Percentiles rank a stretch among this genome's conserved stretches.
Conservation (phyloP, 2,888 invertebrate species). For the Laothoe populi region DNA sequence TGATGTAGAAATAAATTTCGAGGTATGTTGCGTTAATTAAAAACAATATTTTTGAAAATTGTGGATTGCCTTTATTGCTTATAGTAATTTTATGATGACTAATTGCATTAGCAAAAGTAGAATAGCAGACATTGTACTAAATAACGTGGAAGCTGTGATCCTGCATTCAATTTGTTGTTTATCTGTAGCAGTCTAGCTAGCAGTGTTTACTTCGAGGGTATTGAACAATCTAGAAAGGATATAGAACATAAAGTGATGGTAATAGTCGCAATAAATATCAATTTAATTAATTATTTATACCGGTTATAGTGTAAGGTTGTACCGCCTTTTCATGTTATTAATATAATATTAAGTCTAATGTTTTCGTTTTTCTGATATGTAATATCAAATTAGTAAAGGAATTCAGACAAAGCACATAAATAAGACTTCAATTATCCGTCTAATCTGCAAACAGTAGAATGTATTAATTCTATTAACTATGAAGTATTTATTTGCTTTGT, state of each 20-base stretch:
- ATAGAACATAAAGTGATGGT: constrained; percentile 14
- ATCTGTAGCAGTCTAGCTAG: constrained; percentile 3
- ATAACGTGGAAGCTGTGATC: constrained; percentile 17
- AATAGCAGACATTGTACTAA: background rate
- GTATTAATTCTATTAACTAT: constrained; percentile 10
- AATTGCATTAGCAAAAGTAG: background rate
- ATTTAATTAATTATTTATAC: constrained; percentile 31
- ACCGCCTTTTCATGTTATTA: constrained; percentile 63
- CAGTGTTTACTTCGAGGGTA: background rate
- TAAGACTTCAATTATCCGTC: constrained; percentile 32
- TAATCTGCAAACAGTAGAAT: background rate
- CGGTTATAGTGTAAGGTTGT: constrained; percentile 59
- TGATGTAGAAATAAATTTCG: background rate
- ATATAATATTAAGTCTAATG: constrained; percentile 35
- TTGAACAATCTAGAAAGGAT: too few species aligned
- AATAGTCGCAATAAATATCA: constrained; percentile 16
- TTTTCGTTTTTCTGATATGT: constrained; percentile 48
- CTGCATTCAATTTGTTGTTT: constrained; percentile 12
- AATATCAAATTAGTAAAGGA: constrained; percentile 45
- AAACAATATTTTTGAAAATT: constrained; percentile 13
- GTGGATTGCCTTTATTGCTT: constrained; percentile 5
- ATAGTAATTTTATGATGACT: background rate
- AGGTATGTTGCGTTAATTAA: background rate
- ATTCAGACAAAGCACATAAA: constrained; percentile 37
- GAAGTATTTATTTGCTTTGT: constrained; percentile 25